These are phyloP conservation scores for Glareola pratincola DNA, from an alignment of 2,113 vertebrate species.

Conservation along the genomic window DNA sequence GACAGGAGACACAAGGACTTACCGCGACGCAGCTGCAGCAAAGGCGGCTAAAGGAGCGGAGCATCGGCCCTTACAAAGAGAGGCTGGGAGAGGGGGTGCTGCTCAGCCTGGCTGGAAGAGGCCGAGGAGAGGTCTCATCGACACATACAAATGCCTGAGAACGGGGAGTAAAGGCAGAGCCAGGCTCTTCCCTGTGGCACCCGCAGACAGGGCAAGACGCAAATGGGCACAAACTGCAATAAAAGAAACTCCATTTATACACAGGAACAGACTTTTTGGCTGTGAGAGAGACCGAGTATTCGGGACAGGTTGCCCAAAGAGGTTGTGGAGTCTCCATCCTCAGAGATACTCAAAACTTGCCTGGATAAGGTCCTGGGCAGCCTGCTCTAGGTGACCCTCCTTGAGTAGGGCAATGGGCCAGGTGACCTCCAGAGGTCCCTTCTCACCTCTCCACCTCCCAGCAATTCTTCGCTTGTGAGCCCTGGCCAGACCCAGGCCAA, in stretches of 20 bases:
- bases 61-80: neutral
- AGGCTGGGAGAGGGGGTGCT: neutral
- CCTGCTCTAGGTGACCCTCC: neutral
- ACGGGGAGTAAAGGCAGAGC: neutral
- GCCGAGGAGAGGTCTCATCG: neutral
- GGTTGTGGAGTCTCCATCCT: neutral
- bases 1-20: neutral
- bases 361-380: neutral
- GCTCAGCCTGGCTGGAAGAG: neutral
- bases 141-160: accelerated
- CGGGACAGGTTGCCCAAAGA: neutral
- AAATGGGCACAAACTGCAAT: neutral
- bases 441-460: neutral
- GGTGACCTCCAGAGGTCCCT: neutral
- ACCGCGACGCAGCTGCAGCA: neutral
- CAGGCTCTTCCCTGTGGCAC: neutral
- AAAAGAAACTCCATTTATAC: neutral
- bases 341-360: neutral
- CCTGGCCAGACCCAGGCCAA: neutral
- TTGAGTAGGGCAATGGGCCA: neutral
- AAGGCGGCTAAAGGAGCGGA: neutral
- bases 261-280: neutral
- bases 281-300: neutral
- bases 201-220: neutral
- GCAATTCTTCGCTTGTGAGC: neutral